These are phyloP conservation scores for Charadrius vociferus DNA, from an alignment of 2,113 vertebrate genomes.

Conservation along the genomic window DNA sequence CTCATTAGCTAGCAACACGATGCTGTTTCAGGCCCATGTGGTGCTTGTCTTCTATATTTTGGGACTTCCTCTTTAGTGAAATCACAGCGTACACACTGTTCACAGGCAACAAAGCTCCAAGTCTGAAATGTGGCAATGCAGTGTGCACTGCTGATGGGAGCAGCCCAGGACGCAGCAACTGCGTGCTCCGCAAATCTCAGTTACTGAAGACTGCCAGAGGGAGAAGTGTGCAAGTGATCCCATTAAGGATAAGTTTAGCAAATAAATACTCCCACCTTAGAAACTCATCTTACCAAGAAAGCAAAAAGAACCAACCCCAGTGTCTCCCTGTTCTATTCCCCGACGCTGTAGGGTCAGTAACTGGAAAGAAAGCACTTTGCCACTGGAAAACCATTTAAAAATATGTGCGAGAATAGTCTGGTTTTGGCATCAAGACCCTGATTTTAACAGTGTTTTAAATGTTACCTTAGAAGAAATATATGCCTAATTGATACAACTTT, in stretches of 20 bases:
- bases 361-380: background rate
- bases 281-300: background rate
- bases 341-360: background rate
- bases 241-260: rapidly evolving
- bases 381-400: background rate
- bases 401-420: background rate
- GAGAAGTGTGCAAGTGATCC: rapidly evolving
- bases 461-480: background rate
- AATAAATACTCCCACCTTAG: background rate
- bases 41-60: background rate
- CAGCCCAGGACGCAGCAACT: rapidly evolving
- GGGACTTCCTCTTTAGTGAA: background rate
- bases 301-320: background rate
- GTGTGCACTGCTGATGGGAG: background rate
- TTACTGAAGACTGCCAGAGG: background rate
- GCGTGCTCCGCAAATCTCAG: background rate
- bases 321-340: background rate
- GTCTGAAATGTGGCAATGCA: rapidly evolving
- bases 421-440: background rate
- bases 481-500: background rate
- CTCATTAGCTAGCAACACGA: background rate
- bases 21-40: background rate
- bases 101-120: background rate
- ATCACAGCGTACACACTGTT: background rate
- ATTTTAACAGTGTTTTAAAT: background rate